phyloP scores from a whole-genome alignment of 2,888 invertebrate species.

The Dioctria rufipes region DNA sequence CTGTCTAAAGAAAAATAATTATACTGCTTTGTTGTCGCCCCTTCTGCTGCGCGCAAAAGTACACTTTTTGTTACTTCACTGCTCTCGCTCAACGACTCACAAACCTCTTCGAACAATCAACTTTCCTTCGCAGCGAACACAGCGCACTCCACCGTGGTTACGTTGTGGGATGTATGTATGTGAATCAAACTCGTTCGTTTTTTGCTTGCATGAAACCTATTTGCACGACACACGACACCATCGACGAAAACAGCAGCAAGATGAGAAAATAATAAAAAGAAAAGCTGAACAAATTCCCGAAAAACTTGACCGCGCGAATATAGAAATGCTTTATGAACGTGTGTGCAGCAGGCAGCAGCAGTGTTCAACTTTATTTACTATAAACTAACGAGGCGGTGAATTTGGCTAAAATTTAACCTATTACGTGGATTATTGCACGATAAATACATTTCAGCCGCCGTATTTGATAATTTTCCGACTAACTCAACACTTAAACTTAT shows the following conservation, averaged over 20 bases:
- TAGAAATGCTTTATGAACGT: constrained; percentile 38
- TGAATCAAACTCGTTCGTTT: constrained; percentile 25
- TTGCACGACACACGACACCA: constrained; percentile 37
- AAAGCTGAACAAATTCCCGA: constrained; percentile 39
- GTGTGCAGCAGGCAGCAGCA: constrained; percentile 53
- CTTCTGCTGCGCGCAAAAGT: constrained; percentile 2
- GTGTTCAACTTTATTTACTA: constrained; percentile 50
- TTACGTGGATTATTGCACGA: constrained; percentile 35
- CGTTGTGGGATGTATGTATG: too few relatives aligned
- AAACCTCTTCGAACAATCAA: background rate
- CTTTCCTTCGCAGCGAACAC: constrained; percentile 17
- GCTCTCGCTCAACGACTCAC: too few relatives aligned
- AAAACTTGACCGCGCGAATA: constrained; percentile 35
- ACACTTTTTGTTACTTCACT: background rate
- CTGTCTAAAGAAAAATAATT: constrained; percentile 16
- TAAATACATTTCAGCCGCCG: constrained; percentile 49
- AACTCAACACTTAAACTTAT: constrained; percentile 14
- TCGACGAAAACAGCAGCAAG: constrained; percentile 24
- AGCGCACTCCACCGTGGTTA: background rate
- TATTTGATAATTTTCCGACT: constrained; percentile 36
- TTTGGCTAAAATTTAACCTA: constrained; percentile 43
- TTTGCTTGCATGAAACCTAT: constrained; percentile 36
- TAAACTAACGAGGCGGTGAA: constrained; percentile 38
- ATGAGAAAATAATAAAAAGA: constrained; percentile 5
- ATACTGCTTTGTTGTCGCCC: background rate